Evolutionary conservation across 2,113 vertebrate genomes (phyloP).

Genomic region (Penelope pileata): DNA sequence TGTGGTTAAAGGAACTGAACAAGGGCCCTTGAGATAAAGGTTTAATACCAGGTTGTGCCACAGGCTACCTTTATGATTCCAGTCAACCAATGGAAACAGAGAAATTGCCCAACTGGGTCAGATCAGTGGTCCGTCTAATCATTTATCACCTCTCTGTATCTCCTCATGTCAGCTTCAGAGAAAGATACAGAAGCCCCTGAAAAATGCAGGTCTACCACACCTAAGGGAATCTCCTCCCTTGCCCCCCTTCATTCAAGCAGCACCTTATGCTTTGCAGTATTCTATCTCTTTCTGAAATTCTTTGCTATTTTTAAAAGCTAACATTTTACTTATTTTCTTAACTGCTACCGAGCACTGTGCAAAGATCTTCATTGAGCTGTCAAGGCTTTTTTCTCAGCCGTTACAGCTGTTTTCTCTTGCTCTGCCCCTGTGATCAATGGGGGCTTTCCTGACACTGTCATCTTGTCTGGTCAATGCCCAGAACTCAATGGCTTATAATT

Average conservation of each 20-base stretch:
- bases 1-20: conserved; percentile 45
- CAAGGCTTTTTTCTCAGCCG: conserved; percentile 50
- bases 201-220: not conserved
- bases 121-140: conserved; percentile 9
- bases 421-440: conserved; percentile 63
- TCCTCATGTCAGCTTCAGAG: not conserved
- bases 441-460: conserved; percentile 63
- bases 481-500: conserved; percentile 65
- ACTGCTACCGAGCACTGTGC: not conserved
- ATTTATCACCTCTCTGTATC: not conserved
- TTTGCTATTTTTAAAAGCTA: conserved; percentile 12
- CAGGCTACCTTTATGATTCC: conserved; percentile 25
- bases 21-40: conserved; percentile 33
- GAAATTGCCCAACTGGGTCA: conserved; percentile 1
- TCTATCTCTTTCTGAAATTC: not conserved
- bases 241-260: not conserved
- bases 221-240: not conserved
- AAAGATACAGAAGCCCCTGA: not conserved
- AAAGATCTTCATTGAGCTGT: conserved; percentile 65
- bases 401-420: conserved; percentile 71
- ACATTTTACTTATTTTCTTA: conserved; percentile 23
- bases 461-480: conserved; percentile 69
- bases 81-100: conserved; percentile 11
- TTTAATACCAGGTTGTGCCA: conserved; percentile 49
- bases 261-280: not conserved